phyloP scores from a whole-genome alignment of 1,140 invertebrate genomes.

The Megalonaias nervosa region DNA sequence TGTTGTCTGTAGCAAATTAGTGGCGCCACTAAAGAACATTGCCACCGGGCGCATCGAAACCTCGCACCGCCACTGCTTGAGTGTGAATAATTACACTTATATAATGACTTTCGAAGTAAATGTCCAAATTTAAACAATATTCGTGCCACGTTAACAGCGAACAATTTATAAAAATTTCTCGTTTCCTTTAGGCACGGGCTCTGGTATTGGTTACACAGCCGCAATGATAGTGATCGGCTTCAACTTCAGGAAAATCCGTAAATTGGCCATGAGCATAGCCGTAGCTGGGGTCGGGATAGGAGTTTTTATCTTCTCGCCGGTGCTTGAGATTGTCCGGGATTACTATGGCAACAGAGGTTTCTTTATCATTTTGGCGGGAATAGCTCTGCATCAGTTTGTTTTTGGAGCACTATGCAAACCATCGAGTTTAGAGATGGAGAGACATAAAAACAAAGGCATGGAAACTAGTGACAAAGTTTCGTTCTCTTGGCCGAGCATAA shows the following conservation, averaged over 20 bases:
- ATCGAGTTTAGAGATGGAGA: conserved; percentile 21
- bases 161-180: neutral
- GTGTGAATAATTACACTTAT: neutral
- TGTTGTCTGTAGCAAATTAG: too few relatives aligned
- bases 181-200: conserved; percentile 24
- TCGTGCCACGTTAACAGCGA: neutral
- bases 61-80: neutral
- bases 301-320: conserved; percentile 20
- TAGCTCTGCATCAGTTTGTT: conserved; percentile 31
- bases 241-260: conserved; percentile 29
- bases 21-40: neutral
- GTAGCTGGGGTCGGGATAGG: conserved; percentile 32
- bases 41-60: neutral
- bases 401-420: conserved; percentile 35
- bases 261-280: conserved; percentile 26
- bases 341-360: conserved; percentile 31
- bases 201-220: conserved; percentile 35
- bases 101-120: neutral
- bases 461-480: conserved; percentile 15
- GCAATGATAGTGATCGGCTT: conserved; percentile 36
- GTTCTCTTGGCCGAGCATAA: conserved; percentile 13
- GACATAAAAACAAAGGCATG: conserved; percentile 23
- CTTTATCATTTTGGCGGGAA: conserved; percentile 32
- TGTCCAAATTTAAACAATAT: neutral
- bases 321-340: conserved; percentile 24